phyloP scores from a whole-genome alignment of 2,888 invertebrate genomes.

The Caenorhabditis zanzibari region DNA sequence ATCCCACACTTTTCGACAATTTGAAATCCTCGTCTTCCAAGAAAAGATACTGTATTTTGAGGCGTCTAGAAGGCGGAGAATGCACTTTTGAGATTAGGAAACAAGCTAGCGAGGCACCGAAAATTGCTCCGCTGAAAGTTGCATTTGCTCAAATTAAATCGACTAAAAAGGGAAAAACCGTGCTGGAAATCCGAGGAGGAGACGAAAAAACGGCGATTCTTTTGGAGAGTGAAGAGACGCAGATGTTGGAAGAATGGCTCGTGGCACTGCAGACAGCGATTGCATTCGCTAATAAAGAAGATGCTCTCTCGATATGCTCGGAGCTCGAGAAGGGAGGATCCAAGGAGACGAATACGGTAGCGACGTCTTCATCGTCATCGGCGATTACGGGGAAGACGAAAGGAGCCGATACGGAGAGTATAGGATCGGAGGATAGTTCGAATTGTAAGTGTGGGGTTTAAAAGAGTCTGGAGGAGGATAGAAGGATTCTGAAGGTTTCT shows the following conservation, averaged over 20 bases:
- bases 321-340: slow-evolving; percentile 55
- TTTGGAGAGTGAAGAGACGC: slow-evolving; percentile 66
- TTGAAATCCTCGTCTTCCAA: slow-evolving; percentile 78
- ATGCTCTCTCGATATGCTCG: slow-evolving; percentile 69
- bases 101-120: slow-evolving; percentile 59
- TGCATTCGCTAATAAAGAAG: slow-evolving; percentile 72
- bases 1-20: slow-evolving; percentile 76
- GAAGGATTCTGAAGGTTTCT: neutral
- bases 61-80: slow-evolving; percentile 73
- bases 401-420: slow-evolving; percentile 74
- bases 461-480: no score
- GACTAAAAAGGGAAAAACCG: slow-evolving; percentile 80
- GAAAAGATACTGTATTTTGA: slow-evolving; percentile 78
- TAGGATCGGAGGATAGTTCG: slow-evolving; percentile 76
- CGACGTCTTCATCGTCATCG: slow-evolving; percentile 26
- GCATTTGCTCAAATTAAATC: slow-evolving; percentile 77
- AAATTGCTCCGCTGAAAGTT: slow-evolving; percentile 70
- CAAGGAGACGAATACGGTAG: slow-evolving; percentile 33
- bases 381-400: slow-evolving; percentile 15
- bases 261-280: slow-evolving; percentile 71
- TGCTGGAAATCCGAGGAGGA: slow-evolving; percentile 73
- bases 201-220: slow-evolving; percentile 63
- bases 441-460: slow-evolving; percentile 57
- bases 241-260: slow-evolving; percentile 69
- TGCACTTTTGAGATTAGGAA: slow-evolving; percentile 75